phyloP scores from a whole-genome alignment of 2,113 vertebrate genomes.

The Nymphicus hollandicus region DNA sequence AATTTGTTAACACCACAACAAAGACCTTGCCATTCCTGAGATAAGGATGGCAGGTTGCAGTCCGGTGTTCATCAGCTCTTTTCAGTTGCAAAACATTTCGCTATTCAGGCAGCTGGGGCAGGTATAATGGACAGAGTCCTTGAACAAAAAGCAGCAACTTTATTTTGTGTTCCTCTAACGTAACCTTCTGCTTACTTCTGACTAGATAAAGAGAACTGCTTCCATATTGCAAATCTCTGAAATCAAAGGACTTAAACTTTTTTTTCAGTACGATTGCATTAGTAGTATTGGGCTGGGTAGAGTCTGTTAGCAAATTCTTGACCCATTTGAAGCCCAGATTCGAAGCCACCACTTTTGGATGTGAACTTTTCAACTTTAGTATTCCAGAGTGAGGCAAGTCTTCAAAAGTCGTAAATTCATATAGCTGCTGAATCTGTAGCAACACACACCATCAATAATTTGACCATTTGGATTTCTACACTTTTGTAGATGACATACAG shows the following conservation, averaged over 20 bases:
- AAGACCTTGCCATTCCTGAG: not conserved
- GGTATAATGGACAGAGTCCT: not conserved
- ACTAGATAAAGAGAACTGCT: not conserved
- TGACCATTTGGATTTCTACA: not conserved
- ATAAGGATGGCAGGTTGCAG: not conserved
- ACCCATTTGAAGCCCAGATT: not conserved
- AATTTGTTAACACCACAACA: not conserved
- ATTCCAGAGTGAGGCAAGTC: not conserved
- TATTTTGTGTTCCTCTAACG: not conserved
- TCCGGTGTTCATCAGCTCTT: not conserved
- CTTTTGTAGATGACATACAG: not conserved
- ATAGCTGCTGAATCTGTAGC: not conserved
- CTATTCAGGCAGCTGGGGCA: not conserved
- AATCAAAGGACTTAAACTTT: not conserved
- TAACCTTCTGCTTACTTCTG: not conserved
- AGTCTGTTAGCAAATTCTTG: not conserved
- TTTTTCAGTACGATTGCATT: not conserved
- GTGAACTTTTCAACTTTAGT: not conserved
- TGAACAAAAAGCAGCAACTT: not conserved
- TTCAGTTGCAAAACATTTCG: not conserved
- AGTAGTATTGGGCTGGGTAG: not conserved
- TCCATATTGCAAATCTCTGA: not conserved
- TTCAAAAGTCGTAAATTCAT: not conserved
- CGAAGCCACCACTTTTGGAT: not conserved
- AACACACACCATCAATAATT: not conserved